Evolutionary conservation across 2,797 vertebrate species (phyloP), one percentile per base, ranked within the genome.

Genomic region (Spinus olivaceus): DNA sequence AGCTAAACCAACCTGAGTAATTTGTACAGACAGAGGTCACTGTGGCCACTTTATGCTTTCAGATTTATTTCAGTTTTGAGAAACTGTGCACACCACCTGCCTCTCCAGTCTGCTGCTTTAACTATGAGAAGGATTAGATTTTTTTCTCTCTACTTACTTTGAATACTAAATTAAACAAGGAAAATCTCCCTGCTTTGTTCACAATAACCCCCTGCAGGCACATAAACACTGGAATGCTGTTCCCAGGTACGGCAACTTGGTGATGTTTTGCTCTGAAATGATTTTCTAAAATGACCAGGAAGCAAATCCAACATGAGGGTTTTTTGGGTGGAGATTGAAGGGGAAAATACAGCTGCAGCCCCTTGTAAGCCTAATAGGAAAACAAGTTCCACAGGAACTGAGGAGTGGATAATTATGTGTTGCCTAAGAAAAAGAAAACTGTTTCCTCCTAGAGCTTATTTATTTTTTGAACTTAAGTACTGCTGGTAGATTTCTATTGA

Each of bases 361-460:
- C 76, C 79, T 92, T 72, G 39, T 35, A 63, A 86, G 32, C 42
- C 12, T 92, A 96, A 93, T 63, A 46, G 69, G 42, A 85, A 94
- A 91, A 87, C 35, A 81, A 59, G 71, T 91, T 81, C 64, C 32
- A 12, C 53, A 60, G 19, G 61, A 92, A 81, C 72, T 8, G 13
- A 92, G 74, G 54, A 93, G 61, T 60, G 69, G 79, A 95, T 92
- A 94, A 95, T 95, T 94, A 94, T 78, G 50, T 92, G 79, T 92
- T 96, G 86, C 81, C 79, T 83, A 81, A 87, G 79, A 88, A 88
- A 86, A 76, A 59, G 44, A 59, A 88, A 91, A 86, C 51, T 81
- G 4, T 41, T 86, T 71, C 65, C 69, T 96, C 57, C 33, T 83
- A 80, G 35, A 78, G 67, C 18, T 89, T 72, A 77, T 77, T 92